A percentile compares a stretch with the other conserved stretches of the same genome.
Evolutionary conservation across 1,140 invertebrate species (phyloP).

Genomic region (Cyrtorhinus lividipennis): DNA sequence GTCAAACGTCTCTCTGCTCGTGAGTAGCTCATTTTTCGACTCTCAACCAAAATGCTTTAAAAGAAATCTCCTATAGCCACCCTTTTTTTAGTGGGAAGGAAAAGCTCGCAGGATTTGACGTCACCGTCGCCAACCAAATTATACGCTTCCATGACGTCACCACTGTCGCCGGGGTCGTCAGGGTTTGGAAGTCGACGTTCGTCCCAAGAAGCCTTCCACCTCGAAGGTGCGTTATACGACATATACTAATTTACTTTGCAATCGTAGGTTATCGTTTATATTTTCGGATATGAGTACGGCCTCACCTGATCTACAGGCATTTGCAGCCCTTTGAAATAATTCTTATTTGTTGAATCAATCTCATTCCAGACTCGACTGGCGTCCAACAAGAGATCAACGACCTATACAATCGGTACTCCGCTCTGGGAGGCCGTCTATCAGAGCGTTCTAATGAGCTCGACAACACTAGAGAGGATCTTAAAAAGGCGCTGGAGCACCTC

Average conservation of each 20-base stretch:
- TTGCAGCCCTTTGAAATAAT: neutral
- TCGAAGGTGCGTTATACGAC: conserved; percentile 42
- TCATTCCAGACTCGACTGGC: conserved; percentile 55
- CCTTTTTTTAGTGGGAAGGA: conserved; percentile 17
- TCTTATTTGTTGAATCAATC: too few species aligned
- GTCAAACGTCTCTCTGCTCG: conserved; percentile 50
- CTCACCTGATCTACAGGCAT: too few species aligned
- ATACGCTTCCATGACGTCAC: conserved; percentile 34
- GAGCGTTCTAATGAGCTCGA: conserved; percentile 82
- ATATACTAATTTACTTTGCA: too few species aligned
- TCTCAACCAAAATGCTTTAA: neutral
- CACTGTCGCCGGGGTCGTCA: conserved; percentile 73
- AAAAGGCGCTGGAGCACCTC: conserved; percentile 68
- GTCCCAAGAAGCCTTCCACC: conserved; percentile 78
- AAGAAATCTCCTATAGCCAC: neutral
- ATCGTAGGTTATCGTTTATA: too few species aligned
- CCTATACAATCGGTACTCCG: conserved; percentile 82
- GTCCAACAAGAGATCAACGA: conserved; percentile 85
- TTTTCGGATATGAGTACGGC: too few species aligned
- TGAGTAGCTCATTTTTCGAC: too few species aligned
- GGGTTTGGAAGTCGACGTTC: conserved; percentile 79
- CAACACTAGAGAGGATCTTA: conserved; percentile 63
- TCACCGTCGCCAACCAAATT: conserved; percentile 21
- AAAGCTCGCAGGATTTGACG: conserved; percentile 20
- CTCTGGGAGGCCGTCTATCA: conserved; percentile 72